A percentile compares a stretch with the other conserved stretches of the same genome.
Evolutionary conservation across 2,888 invertebrate genomes (phyloP).

Genomic region (Eupithecia subumbrata): DNA sequence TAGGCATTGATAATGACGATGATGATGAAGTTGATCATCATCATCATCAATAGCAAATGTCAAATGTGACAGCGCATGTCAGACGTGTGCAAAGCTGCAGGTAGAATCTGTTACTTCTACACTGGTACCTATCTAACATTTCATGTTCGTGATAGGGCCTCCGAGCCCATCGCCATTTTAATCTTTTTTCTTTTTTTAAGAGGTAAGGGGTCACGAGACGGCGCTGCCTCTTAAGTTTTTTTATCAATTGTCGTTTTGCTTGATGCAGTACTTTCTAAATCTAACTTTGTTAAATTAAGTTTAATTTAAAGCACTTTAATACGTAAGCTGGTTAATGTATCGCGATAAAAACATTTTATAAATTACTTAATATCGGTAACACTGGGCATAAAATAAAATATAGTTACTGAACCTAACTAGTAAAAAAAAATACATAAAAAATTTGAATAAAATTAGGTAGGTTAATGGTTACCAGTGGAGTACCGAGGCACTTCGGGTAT

Average conservation of each 20-base stretch:
- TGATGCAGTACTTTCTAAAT: constrained; percentile 69
- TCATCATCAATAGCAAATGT: too few relatives aligned
- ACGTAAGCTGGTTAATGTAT: background rate
- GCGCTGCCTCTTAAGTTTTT: constrained; percentile 50
- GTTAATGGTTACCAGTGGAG: too few relatives aligned
- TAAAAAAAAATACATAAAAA: background rate
- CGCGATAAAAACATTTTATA: background rate
- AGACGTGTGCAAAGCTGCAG: too few relatives aligned
- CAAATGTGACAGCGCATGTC: too few relatives aligned
- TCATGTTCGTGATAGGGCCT: constrained; percentile 5
- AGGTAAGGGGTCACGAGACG: constrained; percentile 72
- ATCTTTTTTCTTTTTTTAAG: constrained; percentile 55
- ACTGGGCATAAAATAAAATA: background rate
- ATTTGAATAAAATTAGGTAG: too few relatives aligned
- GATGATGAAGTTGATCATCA: too few relatives aligned
- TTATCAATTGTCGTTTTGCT: constrained; percentile 69
- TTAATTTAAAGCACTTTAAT: constrained; percentile 45
- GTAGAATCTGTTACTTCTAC: background rate
- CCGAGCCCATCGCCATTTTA: constrained; percentile 69
- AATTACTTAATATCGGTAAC: background rate
- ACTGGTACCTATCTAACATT: background rate
- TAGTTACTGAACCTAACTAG: background rate
- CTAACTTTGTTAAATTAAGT: constrained; percentile 59
- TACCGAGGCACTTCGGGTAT: too few relatives aligned
- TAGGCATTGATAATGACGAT: too few relatives aligned